These are phyloP conservation scores for Amphimedon queenslandica DNA, from an alignment of 37 sponge, comb jelly and placozoan genomes.

Conservation along the genomic window DNA sequence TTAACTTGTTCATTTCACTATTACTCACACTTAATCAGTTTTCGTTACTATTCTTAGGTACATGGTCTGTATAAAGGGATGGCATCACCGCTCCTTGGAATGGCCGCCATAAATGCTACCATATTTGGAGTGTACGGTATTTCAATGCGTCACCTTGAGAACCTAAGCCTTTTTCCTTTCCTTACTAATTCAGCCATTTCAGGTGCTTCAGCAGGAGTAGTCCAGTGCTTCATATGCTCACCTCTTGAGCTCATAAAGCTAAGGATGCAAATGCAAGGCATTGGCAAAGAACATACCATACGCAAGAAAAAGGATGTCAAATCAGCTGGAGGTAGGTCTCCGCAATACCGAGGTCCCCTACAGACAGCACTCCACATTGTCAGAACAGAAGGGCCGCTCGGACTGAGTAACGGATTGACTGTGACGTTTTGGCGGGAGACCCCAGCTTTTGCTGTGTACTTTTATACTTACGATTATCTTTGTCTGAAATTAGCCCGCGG, in stretches of 20 bases:
- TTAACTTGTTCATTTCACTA: too few relatives aligned
- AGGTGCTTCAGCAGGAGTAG: constrained; percentile 50
- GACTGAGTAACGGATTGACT: constrained; percentile 31
- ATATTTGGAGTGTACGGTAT: constrained; percentile 44
- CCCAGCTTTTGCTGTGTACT: constrained; percentile 59
- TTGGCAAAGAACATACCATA: constrained; percentile 4
- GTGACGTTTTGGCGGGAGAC: constrained; percentile 49
- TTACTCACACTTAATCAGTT: too few relatives aligned
- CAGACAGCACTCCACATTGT: constrained; percentile 26
- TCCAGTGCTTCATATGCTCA: constrained; percentile 39
- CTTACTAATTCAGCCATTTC: constrained; percentile 29
- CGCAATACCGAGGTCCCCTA: constrained; percentile 13
- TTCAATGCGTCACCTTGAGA: constrained; percentile 10
- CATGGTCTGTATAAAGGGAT: constrained; percentile 52
- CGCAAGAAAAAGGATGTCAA: background rate
- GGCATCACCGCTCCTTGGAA: constrained; percentile 50
- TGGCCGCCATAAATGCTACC: constrained; percentile 49
- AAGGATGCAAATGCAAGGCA: constrained; percentile 58
- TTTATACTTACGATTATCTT: constrained; percentile 57
- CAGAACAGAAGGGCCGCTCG: constrained; percentile 27
- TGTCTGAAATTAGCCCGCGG: constrained; percentile 18
- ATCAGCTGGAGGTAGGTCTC: background rate
- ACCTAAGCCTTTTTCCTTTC: background rate
- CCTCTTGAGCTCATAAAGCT: constrained; percentile 61
- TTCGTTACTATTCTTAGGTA: too few relatives aligned